Conservation (phyloP, 1,140 invertebrate species). For the Drosophila pallidifrons region DNA sequence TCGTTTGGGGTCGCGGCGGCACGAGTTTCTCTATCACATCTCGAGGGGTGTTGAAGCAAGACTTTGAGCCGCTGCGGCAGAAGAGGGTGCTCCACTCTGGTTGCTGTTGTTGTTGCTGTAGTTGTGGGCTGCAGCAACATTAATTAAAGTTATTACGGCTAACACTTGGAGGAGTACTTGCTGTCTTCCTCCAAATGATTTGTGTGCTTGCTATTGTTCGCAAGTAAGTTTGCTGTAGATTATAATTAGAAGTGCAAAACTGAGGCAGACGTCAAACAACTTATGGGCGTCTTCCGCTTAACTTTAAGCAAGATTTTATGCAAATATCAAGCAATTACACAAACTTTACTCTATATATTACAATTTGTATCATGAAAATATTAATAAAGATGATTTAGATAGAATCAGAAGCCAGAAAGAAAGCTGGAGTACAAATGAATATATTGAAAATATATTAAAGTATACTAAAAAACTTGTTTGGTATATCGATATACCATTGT, state of each 20-base stretch:
- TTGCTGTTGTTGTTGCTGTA: slow-evolving; percentile 26
- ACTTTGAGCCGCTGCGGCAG: slow-evolving; percentile 16
- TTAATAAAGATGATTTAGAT: too few relatives aligned
- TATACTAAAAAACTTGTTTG: too few relatives aligned
- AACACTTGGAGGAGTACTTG: background rate
- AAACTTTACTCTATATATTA: background rate
- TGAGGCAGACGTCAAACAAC: slow-evolving; percentile 1
- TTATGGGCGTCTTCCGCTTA: background rate
- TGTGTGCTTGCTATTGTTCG: slow-evolving; percentile 14
- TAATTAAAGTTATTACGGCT: slow-evolving; percentile 56
- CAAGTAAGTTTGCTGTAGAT: slow-evolving; percentile 16
- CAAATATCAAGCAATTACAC: background rate
- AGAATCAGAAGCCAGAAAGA: too few relatives aligned
- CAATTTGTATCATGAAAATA: too few relatives aligned
- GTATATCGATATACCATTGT: too few relatives aligned
- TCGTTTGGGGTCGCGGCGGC: slow-evolving; percentile 24
- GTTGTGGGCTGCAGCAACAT: slow-evolving; percentile 15
- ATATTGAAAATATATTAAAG: too few relatives aligned
- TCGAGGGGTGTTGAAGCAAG: slow-evolving; percentile 7
- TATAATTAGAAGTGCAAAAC: slow-evolving; percentile 21
- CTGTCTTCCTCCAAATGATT: slow-evolving; percentile 9
- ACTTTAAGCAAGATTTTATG: background rate
- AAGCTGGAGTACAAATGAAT: too few relatives aligned
- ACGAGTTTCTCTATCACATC: background rate
- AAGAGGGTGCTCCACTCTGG: background rate